Evolutionary conservation across 2,113 vertebrate species (phyloP).

Genomic region (Lasiurus borealis): DNA sequence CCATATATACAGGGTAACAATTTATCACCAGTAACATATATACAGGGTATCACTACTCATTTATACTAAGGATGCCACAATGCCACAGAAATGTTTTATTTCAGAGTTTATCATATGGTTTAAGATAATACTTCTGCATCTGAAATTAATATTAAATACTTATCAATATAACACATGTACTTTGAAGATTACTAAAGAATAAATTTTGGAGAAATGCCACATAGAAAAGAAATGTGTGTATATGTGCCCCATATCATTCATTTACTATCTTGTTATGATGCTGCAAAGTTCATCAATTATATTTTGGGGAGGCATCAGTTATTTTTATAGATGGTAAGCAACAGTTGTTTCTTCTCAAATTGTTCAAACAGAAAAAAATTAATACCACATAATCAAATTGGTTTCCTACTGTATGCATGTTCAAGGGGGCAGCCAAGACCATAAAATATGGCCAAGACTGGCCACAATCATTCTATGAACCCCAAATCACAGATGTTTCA

Average conservation of each 20-base stretch:
- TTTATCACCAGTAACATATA: background rate
- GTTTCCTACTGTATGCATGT: background rate
- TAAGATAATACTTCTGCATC: background rate
- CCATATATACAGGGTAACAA: background rate
- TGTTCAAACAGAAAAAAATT: conserved; percentile 8
- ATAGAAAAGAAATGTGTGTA: background rate
- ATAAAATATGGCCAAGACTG: background rate
- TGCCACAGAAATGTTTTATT: conserved; percentile 25
- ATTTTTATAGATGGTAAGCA: background rate
- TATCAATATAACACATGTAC: background rate
- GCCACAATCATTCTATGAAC: background rate
- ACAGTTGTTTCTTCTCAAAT: background rate
- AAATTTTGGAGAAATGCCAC: conserved; percentile 5
- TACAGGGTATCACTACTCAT: background rate
- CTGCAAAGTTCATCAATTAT: background rate
- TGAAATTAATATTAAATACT: conserved; percentile 56
- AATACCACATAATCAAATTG: background rate
- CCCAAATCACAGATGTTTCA: background rate
- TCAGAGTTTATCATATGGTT: background rate
- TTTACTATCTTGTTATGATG: background rate
- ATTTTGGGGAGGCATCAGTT: conserved; percentile 1
- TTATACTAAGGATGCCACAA: background rate
- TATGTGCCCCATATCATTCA: background rate
- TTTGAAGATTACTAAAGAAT: conserved; percentile 14
- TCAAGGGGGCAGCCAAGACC: background rate